Evolutionary conservation across 2,888 invertebrate genomes (phyloP), one percentile per base, ranked within the genome.

Genomic region (Xylota sylvarum): DNA sequence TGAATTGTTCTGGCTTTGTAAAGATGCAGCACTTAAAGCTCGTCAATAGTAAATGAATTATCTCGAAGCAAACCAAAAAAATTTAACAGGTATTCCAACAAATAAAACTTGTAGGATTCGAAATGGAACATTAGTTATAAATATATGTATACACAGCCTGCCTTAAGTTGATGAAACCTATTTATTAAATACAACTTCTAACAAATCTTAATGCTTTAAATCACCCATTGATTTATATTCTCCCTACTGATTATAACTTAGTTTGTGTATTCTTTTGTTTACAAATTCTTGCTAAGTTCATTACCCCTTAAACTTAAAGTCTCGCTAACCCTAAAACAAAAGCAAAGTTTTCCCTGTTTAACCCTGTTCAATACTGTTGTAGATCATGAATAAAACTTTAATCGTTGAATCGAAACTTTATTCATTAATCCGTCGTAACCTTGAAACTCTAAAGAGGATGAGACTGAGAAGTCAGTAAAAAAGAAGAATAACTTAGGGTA

Each of bases 381-480:
- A 32, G 50, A 80, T 84, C 64, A 76, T 46, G 69, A 70, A 69
- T 43, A 62, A 64, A 85, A 85, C 85, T 85, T 85, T 85, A 85
- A 85, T 85, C 80, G 70, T 81, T 70, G 70, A 85, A 55, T 80
- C 65, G 72, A 81, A 85, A 85, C 80, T 85, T 85, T 85, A 70
- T 81, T 81, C 85, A 85, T 85, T 80, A 85, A 85, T 85, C 80
- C 74, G 80, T 80, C 80, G 70, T 52, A 85, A 85, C 85, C 85
- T 85, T 85, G 85, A 85, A 85, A 76, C 80, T 65, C 65, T 48
- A 40, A 72, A 46, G 46, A 69, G 79, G 27, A 62, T 69, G 56
- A 62, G 32, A 52, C 46, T 60, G 56, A 62, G 58, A 70, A 76
- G 55, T 50, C 67, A 73, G 62, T 73, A 37, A 78, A 83, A 83